Conservation (phyloP, 1,140 invertebrate species). For the Caenorhabditis tropicalis region DNA sequence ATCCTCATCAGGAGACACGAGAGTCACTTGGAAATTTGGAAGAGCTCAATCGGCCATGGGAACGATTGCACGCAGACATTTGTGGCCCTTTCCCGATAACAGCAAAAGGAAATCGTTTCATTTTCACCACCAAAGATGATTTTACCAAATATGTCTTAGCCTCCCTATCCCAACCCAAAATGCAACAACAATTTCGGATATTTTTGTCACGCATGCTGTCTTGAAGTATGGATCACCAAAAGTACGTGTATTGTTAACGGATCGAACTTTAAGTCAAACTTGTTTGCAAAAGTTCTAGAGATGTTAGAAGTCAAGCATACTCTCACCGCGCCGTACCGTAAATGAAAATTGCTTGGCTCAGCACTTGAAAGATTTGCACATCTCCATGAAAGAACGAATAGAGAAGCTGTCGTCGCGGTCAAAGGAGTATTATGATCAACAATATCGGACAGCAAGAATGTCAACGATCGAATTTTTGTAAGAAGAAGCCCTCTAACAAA, state of each 20-base stretch:
- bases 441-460: neutral
- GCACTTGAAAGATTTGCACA: too few relatives aligned
- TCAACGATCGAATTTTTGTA: too few relatives aligned
- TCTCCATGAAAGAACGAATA: neutral
- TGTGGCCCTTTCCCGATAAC: conserved; percentile 15
- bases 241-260: conserved; percentile 4
- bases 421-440: neutral
- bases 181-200: neutral
- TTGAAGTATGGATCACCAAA: conserved; percentile 24
- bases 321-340: conserved; percentile 8
- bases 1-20: neutral
- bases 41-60: neutral
- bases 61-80: conserved; percentile 10
- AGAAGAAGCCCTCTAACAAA: neutral
- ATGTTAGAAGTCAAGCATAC: neutral
- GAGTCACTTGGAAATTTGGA: conserved; percentile 25
- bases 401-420: neutral
- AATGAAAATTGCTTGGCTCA: too few relatives aligned
- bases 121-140: neutral
- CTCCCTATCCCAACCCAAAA: neutral
- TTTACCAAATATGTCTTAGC: conserved; percentile 19
- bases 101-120: conserved; percentile 9
- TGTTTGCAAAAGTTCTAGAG: neutral
- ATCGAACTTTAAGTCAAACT: conserved; percentile 7
- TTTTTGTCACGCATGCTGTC: neutral